Conservation (phyloP, 2,113 vertebrate species). For the Nothoprocta perdicaria region DNA sequence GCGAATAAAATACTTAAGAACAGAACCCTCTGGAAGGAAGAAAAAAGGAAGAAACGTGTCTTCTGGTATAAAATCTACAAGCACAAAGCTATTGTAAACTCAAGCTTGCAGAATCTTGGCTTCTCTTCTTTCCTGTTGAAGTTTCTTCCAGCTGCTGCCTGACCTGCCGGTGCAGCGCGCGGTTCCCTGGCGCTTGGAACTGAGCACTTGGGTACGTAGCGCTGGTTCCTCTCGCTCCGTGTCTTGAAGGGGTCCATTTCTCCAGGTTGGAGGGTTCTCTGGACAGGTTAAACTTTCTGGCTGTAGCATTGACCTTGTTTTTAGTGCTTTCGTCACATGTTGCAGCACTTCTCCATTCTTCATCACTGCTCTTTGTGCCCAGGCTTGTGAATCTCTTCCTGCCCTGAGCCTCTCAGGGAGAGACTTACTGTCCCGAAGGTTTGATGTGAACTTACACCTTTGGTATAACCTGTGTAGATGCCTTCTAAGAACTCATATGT, state of each 20-base stretch:
- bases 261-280: background rate
- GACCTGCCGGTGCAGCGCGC: background rate
- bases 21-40: background rate
- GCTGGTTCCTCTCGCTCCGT: background rate
- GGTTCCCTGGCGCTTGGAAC: background rate
- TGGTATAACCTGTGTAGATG: background rate
- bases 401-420: rapidly evolving
- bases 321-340: background rate
- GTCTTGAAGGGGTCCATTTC: background rate
- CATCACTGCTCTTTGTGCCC: background rate
- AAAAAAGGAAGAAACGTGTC: background rate
- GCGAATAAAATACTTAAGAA: background rate
- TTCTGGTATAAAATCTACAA: background rate
- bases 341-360: background rate
- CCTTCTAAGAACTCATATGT: background rate
- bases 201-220: rapidly evolving
- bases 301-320: background rate
- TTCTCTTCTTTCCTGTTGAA: background rate
- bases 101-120: background rate
- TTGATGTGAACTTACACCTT: background rate
- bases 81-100: background rate
- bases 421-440: background rate
- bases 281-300: background rate
- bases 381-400: background rate
- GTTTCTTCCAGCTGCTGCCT: background rate